phyloP scores from a whole-genome alignment of 2,797 vertebrate genomes.

The Martes flavigula region DNA sequence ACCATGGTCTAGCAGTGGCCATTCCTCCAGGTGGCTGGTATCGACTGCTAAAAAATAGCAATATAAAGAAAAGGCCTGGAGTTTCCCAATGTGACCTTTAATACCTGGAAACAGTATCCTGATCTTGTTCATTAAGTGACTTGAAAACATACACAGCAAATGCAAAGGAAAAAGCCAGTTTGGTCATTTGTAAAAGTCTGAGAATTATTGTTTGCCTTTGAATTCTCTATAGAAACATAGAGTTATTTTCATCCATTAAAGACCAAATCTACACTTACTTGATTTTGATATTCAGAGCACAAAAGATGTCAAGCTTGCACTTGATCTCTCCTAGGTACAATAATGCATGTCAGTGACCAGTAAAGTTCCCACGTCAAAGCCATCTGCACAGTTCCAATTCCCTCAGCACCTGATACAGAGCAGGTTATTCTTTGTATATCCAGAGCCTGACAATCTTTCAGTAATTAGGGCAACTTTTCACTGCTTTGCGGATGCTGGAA shows the following conservation, averaged over 20 bases:
- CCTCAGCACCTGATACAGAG: slow-evolving; percentile 4
- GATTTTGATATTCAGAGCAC: slow-evolving; percentile 57
- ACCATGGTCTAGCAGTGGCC: neutral
- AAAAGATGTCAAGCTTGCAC: slow-evolving; percentile 7
- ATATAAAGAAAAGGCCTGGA: neutral
- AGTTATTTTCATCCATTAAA: slow-evolving; percentile 64
- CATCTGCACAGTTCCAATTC: slow-evolving; percentile 64
- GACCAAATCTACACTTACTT: slow-evolving; percentile 7
- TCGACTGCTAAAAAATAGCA: slow-evolving; percentile 54
- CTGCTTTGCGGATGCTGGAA: neutral
- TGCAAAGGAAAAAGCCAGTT: neutral
- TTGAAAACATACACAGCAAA: slow-evolving; percentile 42
- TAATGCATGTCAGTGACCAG: slow-evolving; percentile 59
- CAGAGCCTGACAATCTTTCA: slow-evolving; percentile 40
- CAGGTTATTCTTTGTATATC: slow-evolving; percentile 57
- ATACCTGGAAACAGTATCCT: neutral
- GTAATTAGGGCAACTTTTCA: slow-evolving; percentile 30
- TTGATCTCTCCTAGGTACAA: slow-evolving; percentile 65
- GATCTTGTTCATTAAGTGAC: slow-evolving; percentile 57
- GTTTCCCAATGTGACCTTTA: slow-evolving; percentile 52
- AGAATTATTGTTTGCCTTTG: slow-evolving; percentile 43
- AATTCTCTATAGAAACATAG: slow-evolving; percentile 19
- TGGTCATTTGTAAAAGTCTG: slow-evolving; percentile 38
- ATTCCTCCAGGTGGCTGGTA: slow-evolving; percentile 45
- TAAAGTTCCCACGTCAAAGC: slow-evolving; percentile 46